Evolutionary conservation across 1,140 invertebrate genomes (phyloP), one percentile per base, ranked within the genome.

Genomic region (Euborellia annulipes): DNA sequence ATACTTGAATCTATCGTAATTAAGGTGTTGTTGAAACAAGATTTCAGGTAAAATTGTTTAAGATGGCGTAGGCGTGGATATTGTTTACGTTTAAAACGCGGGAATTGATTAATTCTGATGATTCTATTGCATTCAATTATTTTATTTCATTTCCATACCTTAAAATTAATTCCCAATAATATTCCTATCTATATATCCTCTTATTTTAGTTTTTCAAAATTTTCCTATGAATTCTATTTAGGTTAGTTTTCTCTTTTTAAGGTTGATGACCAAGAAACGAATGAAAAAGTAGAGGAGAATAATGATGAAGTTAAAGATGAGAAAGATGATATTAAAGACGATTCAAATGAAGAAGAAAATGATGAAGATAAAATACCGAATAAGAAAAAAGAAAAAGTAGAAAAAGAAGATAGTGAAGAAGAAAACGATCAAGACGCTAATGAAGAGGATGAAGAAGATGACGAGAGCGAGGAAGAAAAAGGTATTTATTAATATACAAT

Each of bases 371-470:
- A 66, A 57, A 62, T 65, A 20, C 62, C 60, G 34, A 61, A 65
- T 30, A 65, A 67, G n/a, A 62, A 65, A 45, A 64, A 55, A 19
- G 53, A 65, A 17, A 59, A 62, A 8, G 59, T 62, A 14, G 60
- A 64, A 9, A 60, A 66, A 18, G 62, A 67, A 37, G 63, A 66
- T 32, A 64, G 62, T 4, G 61, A 67, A 27, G 64, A 64, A 34
- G 65, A 61, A 22, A 61, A 65, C 3, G 44, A 52, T 1, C 63
- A 66, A 37, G 66, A 65, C 30, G 60, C 60, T 3, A 62, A 62
- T 17, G 34, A 42, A 30, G 47, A 52, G 21, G 47, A 48, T 13
- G 49, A 41, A 11, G 43, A 45, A 45, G 46, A 54, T 38, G 30
- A 22, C 32, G 47, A 46, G 40, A 41, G 37, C 22, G 19, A 23